phyloP scores from a whole-genome alignment of 2,113 vertebrate genomes.

The Hemibagrus wyckioides region DNA sequence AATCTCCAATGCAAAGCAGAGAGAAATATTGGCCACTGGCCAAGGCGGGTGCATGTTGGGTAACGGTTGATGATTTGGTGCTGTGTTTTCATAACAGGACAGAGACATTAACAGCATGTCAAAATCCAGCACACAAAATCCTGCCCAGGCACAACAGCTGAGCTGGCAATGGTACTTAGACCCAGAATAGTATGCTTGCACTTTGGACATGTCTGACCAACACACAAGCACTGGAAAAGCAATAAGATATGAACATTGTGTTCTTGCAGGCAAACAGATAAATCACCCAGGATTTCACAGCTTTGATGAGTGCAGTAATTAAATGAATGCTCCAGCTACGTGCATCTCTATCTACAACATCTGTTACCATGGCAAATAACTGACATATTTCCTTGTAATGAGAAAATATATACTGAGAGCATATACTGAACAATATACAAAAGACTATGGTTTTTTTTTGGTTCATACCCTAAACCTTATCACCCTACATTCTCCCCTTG shows the following conservation, averaged over 20 bases:
- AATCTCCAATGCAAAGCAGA: background rate
- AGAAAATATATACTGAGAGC: background rate
- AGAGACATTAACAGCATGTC: constrained; percentile 20
- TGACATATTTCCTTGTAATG: background rate
- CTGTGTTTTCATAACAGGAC: constrained; percentile 50
- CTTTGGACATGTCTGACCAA: constrained; percentile 25
- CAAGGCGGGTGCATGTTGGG: constrained; percentile 36
- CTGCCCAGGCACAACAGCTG: constrained; percentile 61
- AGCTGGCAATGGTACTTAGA: constrained; percentile 62
- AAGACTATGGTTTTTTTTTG: background rate
- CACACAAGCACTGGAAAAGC: constrained; percentile 30
- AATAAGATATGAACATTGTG: background rate
- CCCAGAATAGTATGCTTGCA: background rate
- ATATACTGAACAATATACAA: background rate
- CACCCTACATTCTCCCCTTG: background rate
- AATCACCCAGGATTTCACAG: background rate
- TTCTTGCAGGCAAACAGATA: background rate
- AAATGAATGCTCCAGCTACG: background rate
- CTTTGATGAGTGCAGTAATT: background rate
- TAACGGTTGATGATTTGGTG: constrained; percentile 29
- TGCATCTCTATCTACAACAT: background rate
- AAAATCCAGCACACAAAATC: background rate
- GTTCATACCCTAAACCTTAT: background rate
- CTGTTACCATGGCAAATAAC: constrained; percentile 18
- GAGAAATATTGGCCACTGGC: constrained; percentile 17